phyloP scores from a whole-genome alignment of 2,113 vertebrate species.

The Ophiodon elongatus region DNA sequence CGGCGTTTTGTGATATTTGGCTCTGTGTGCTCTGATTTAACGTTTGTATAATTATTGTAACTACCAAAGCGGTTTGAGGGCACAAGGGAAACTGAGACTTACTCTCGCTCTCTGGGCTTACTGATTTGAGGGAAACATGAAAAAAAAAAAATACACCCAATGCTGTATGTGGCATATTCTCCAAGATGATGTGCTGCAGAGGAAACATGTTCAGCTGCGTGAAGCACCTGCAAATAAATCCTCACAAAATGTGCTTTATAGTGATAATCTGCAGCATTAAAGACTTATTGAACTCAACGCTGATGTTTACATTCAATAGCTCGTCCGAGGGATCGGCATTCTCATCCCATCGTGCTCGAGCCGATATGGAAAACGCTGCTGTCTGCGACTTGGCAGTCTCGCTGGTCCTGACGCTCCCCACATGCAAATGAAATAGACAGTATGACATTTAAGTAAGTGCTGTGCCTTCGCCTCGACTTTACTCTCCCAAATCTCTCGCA shows the following conservation, averaged over 20 bases:
- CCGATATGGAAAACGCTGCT: constrained; percentile 16
- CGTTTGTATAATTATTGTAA: constrained; percentile 43
- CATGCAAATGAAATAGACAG: constrained; percentile 73
- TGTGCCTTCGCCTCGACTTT: constrained; percentile 52
- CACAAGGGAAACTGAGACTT: neutral
- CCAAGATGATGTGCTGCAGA: neutral
- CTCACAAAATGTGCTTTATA: neutral
- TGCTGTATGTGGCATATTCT: neutral
- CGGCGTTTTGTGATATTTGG: constrained; percentile 41
- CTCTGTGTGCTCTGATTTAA: constrained; percentile 49
- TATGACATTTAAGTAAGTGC: constrained; percentile 63
- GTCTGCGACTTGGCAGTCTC: constrained; percentile 44
- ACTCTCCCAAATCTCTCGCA: constrained; percentile 33
- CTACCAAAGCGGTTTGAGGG: neutral
- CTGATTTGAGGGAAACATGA: neutral
- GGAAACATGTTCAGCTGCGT: neutral
- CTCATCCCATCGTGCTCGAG: neutral
- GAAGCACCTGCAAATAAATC: constrained; percentile 10
- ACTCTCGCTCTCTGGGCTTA: neutral
- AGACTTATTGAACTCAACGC: neutral
- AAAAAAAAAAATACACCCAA: neutral
- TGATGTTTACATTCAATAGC: neutral
- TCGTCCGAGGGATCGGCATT: neutral
- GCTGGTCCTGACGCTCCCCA: constrained; percentile 39
- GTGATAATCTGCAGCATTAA: neutral